Conservation (phyloP, 1,140 invertebrate genomes). For the Sycophaga agraensis region DNA sequence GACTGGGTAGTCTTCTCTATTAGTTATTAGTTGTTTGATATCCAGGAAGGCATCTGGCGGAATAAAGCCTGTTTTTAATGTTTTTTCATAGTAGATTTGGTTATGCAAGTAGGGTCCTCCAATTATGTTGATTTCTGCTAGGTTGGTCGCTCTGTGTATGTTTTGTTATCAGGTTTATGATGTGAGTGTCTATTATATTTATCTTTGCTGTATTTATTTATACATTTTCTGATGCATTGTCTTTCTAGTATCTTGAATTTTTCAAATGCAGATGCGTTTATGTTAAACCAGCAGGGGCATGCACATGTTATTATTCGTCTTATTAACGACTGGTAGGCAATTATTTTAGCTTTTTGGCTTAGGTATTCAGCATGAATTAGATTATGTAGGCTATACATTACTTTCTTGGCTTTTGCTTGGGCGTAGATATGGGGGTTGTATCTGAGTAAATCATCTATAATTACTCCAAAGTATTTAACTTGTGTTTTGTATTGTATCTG, state of each 20-base stretch:
- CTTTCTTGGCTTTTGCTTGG: slow-evolving; percentile 31
- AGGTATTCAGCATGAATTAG: slow-evolving; percentile 30
- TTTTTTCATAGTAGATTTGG: slow-evolving; percentile 8
- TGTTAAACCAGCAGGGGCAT: slow-evolving; percentile 36
- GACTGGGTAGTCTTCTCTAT: too few relatives aligned
- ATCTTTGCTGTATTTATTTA: slow-evolving; percentile 30
- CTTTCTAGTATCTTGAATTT: slow-evolving; percentile 33
- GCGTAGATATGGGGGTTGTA: slow-evolving; percentile 25
- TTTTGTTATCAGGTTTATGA: slow-evolving; percentile 28
- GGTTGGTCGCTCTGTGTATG: slow-evolving; percentile 14
- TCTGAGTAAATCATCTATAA: slow-evolving; percentile 32
- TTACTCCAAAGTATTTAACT: slow-evolving; percentile 33
- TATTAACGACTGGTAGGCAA: slow-evolving; percentile 33
- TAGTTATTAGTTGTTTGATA: too few relatives aligned
- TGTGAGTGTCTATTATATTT: slow-evolving; percentile 33
- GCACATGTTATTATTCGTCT: slow-evolving; percentile 35
- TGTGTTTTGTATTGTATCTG: slow-evolving; percentile 19
- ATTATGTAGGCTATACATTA: neutral
- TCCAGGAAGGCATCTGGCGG: neutral
- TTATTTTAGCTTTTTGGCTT: slow-evolving; percentile 30
- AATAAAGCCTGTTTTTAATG: neutral
- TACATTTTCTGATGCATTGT: slow-evolving; percentile 33
- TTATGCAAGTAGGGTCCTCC: neutral
- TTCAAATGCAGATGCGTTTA: slow-evolving; percentile 29
- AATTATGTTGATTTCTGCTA: neutral